Evolutionary conservation across 2,113 vertebrate genomes (phyloP).

Genomic region (Pycnonotus jocosus): DNA sequence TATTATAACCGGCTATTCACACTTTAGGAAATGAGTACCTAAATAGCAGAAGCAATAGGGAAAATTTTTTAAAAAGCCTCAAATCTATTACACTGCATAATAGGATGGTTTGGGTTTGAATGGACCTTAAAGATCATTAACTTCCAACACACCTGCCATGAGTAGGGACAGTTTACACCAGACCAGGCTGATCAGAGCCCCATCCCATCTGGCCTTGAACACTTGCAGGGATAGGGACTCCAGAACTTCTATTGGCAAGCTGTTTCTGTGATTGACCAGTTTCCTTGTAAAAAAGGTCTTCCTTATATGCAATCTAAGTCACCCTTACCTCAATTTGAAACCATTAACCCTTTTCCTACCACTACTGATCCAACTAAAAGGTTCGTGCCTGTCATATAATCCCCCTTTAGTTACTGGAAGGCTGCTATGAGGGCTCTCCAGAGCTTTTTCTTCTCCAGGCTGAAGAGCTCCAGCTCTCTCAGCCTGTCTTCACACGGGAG

Average conservation of each 20-base stretch:
- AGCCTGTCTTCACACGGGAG: not conserved
- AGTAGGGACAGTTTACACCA: not conserved
- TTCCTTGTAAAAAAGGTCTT: not conserved
- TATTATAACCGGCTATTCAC: not conserved
- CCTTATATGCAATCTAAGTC: not conserved
- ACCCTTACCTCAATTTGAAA: not conserved
- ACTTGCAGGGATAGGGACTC: not conserved
- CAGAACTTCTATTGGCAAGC: not conserved
- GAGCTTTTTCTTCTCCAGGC: not conserved
- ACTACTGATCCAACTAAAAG: not conserved
- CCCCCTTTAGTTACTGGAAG: not conserved
- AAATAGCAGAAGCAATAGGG: not conserved
- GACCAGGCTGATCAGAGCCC: not conserved
- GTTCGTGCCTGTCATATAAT: not conserved
- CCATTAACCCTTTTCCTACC: not conserved
- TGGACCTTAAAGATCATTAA: not conserved
- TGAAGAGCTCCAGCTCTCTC: not conserved
- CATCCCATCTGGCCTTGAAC: not conserved
- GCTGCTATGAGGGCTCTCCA: not conserved
- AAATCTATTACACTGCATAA: not conserved
- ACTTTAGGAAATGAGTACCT: not conserved
- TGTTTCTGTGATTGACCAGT: not conserved
- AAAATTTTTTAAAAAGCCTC: rapidly evolving
- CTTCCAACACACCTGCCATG: not conserved
- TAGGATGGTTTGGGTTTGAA: not conserved